These are phyloP conservation scores for Arothron firmamentum DNA, from an alignment of 2,113 vertebrate species.

Conservation along the genomic window DNA sequence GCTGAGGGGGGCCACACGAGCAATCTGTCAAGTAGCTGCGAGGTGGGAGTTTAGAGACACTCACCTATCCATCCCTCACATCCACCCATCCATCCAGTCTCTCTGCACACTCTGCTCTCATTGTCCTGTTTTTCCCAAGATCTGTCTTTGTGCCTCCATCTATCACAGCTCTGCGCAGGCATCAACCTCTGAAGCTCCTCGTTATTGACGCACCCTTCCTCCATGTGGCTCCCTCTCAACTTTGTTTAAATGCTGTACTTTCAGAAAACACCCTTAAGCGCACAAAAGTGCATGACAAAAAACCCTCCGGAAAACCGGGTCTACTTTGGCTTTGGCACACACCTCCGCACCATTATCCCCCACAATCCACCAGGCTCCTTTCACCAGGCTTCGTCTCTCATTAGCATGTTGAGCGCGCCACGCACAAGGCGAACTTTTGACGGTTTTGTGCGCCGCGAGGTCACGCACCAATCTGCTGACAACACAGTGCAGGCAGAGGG, in stretches of 20 bases:
- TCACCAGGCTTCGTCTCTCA: constrained; percentile 25
- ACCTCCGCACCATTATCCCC: constrained; percentile 5
- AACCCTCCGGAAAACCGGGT: too few species aligned
- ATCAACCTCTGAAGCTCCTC: constrained; percentile 13
- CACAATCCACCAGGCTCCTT: neutral
- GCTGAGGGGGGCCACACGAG: constrained; percentile 38
- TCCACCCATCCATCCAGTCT: constrained; percentile 24
- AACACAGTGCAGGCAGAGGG: constrained; percentile 67
- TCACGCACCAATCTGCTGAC: constrained; percentile 70
- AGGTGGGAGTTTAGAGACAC: constrained; percentile 37
- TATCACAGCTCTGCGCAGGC: neutral
- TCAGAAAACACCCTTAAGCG: too few species aligned
- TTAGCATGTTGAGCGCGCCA: constrained; percentile 47
- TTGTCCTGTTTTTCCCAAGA: constrained; percentile 14
- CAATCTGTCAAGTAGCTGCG: constrained; percentile 29
- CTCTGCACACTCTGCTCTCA: constrained; percentile 36
- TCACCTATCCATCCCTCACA: constrained; percentile 26
- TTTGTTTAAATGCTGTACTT: neutral
- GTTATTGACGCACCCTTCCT: constrained; percentile 23
- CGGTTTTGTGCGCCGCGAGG: constrained; percentile 53
- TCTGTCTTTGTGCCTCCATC: constrained; percentile 36
- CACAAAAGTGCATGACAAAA: too few species aligned
- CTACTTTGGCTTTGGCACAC: too few species aligned
- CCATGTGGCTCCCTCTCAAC: neutral
- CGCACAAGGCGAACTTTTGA: constrained; percentile 12